Base-by-base conservation (phyloP, 2,888 invertebrate genomes). In the Melikaiella ostensackeni region DNA sequence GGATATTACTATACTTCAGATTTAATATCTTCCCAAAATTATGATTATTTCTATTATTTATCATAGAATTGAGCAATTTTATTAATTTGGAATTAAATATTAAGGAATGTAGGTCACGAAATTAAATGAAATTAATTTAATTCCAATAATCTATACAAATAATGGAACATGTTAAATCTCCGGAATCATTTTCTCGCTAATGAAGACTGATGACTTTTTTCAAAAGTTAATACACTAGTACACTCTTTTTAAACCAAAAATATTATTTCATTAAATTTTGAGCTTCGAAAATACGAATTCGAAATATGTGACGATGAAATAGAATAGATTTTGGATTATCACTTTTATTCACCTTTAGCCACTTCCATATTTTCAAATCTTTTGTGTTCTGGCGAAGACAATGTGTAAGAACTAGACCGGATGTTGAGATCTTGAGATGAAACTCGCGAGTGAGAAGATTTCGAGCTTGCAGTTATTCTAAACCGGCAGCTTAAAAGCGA, bases 381-480 rank as follows among this genome's bases (percentile, higher is more conserved):
- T 74, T 42, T 61, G 42, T 50, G 19, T 75, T 74, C 62, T 75
- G 19, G 21, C 42, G 35, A 61, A 62, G 61, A 66, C 38, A 61
- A 75, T 46, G 46, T n/a, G 57, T 75, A 42, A 62, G 16, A 57
- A 38, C 42, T 21, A 73, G 24, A 50, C 27, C 73, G 50, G 76
- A 74, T 64, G 66, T 70, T 77, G 86, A 82, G 80, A 79, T 78
- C 64, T 78, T 81, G 84, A 81, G 84, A 83, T 85, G 83, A 76
- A 84, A 86, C 81, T 84, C 38, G 76, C 86, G 88, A 89, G 86
- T 89, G 88, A 83, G 76, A 81, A 80, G 81, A 81, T n/a, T 75
- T 82, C 76, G 84, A 83, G 87, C 85, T 86, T 87, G 80, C 81
- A 84, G 88, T 87, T 89, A 89, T 89, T 89, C 89, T 89, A 86